phyloP scores from a whole-genome alignment of 2,888 invertebrate species.

The Temnothorax unifasciatus region DNA sequence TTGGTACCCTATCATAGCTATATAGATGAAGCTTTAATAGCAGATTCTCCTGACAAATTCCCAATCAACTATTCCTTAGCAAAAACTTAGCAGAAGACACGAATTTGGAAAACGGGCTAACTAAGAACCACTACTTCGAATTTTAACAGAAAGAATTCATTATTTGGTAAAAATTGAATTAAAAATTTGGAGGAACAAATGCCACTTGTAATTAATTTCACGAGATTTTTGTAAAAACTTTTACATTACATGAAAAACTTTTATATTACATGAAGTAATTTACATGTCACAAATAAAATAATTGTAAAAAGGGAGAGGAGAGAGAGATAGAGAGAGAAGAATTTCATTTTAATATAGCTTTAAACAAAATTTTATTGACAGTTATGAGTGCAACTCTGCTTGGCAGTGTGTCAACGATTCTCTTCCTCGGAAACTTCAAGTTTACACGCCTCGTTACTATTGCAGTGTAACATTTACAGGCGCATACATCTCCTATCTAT shows the following conservation, averaged over 20 bases:
- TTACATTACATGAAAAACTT: no score
- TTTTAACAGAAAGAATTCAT: neutral
- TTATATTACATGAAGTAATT: no score
- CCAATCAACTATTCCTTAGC: neutral
- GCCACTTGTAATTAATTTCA: neutral
- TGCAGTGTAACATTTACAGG: neutral
- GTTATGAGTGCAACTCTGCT: neutral
- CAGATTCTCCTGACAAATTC: neutral
- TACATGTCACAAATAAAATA: no score
- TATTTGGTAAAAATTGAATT: neutral
- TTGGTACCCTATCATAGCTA: neutral
- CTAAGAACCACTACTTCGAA: no score
- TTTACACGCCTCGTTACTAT: neutral
- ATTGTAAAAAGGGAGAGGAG: neutral
- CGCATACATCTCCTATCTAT: neutral
- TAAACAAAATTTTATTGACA: neutral
- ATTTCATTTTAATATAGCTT: neutral
- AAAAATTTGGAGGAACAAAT: neutral
- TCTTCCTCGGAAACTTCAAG: neutral
- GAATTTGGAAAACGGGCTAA: no score
- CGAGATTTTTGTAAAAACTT: neutral
- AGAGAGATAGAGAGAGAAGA: neutral
- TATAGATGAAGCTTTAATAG: neutral
- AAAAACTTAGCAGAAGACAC: neutral
- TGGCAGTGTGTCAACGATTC: neutral